Percentiles rank a stretch among this genome's conserved stretches.
phyloP scores from a whole-genome alignment of 2,797 vertebrate genomes.

The Pteronotus mesoamericanus region DNA sequence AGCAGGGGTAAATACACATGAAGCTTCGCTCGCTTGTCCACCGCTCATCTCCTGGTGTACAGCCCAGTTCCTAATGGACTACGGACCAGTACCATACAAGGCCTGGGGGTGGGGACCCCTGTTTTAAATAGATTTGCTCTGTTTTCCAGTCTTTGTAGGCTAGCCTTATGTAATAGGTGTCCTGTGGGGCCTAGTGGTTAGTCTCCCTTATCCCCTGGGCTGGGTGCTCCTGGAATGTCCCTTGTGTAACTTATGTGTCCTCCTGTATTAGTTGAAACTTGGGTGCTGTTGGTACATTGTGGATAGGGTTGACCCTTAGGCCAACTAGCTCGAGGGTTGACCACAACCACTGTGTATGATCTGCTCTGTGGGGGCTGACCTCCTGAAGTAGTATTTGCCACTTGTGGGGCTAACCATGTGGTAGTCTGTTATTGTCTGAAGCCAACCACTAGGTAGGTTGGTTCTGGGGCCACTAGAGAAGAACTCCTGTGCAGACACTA shows the following conservation, averaged over 20 bases:
- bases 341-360: not conserved
- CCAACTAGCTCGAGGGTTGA: not conserved
- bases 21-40: no score
- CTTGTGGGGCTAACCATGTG: not conserved
- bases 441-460: not conserved
- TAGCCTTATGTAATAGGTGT: not conserved
- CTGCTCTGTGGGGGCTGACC: not conserved
- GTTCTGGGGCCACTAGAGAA: not conserved
- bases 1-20: no score
- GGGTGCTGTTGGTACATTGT: not conserved
- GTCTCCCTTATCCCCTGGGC: not conserved
- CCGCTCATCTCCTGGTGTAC: no score
- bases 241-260: not conserved
- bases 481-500: not conserved
- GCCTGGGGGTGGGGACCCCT: not conserved
- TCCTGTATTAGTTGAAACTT: not conserved
- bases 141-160: not conserved
- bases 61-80: no score
- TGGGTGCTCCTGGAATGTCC: no score
- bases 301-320: not conserved
- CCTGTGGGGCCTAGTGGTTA: not conserved
- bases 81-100: no score
- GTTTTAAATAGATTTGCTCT: not conserved
- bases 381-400: not conserved
- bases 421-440: not conserved